Conservation (phyloP, 2,797 vertebrate genomes). For the Scleropages formosus region DNA sequence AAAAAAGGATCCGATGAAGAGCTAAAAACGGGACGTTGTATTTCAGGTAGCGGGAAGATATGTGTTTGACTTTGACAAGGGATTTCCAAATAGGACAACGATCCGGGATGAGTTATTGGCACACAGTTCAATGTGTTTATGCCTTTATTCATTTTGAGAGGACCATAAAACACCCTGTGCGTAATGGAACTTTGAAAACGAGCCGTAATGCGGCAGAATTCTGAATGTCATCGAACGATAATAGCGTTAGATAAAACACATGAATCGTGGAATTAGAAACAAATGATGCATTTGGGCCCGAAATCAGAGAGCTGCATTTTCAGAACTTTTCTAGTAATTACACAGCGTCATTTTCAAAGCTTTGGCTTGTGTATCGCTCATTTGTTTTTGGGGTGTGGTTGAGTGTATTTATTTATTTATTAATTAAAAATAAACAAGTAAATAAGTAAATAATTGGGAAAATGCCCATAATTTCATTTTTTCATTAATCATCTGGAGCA, state of each 20-base stretch:
- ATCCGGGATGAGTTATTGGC: background rate
- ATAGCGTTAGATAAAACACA: slow-evolving; percentile 4
- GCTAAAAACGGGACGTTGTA: background rate
- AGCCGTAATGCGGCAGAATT: slow-evolving; percentile 13
- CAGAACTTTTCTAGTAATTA: background rate
- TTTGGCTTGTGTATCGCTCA: background rate
- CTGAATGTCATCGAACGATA: slow-evolving; percentile 17
- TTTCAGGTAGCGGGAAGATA: slow-evolving; percentile 11
- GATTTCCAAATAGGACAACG: slow-evolving; percentile 1
- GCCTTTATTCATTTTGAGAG: slow-evolving; percentile 20
- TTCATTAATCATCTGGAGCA: no score
- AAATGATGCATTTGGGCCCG: background rate
- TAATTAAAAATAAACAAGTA: no score
- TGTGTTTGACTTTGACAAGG: slow-evolving; percentile 24
- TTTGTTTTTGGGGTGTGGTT: background rate
- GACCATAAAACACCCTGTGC: background rate
- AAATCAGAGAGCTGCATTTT: background rate
- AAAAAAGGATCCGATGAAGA: slow-evolving; percentile 5
- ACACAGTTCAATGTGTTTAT: slow-evolving; percentile 1
- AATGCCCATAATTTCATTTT: no score
- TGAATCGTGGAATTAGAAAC: slow-evolving; percentile 1
- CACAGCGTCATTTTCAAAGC: background rate
- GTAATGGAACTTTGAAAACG: background rate
- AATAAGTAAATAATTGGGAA: no score
- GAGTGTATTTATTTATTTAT: no score